Base-by-base conservation (phyloP, 2,113 vertebrate genomes). In the Semicossyphus pulcher region DNA sequence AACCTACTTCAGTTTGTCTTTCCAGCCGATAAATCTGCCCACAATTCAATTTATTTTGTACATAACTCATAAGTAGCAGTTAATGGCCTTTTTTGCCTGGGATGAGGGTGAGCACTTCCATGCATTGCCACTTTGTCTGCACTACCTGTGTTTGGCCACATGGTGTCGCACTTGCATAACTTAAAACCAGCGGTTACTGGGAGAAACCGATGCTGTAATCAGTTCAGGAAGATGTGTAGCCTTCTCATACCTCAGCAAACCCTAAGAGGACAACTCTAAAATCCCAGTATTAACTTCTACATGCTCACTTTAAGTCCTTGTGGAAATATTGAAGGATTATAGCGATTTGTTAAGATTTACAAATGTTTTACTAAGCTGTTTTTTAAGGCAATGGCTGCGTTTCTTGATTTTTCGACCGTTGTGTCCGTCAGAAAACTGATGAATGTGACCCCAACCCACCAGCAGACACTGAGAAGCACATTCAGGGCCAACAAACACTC, bases 401-500 rank as follows among this genome's bases (percentile, higher is more conserved):
- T 60, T 79, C 68, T 76, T 70, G 26, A 29, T 28, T 16, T 26
- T 26, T 21, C 28, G 51, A 37, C 8, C 49, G n/a, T 36, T 36
- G 11, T n/a, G 29, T 28, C 47, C 44, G 64, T 56, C 56, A 72
- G 47, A 41, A 56, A n/a, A 18, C 53, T 63, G 83, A 58, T 64
- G 70, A 63, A 67, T 57, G 20, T 80, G 87, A 76, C 81, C 85
- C 71, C 71, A 20, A 73, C 32, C 81, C 21, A 76, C 39, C 81
- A 28, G 72, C 84, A 76, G 78, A 90, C 67, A 53, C 70, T 32
- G 58, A 66, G 44, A 41, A 65, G 78, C 81, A 70, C 60, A 70
- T 84, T 59, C 60, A 72, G 71, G 68, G 68, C 84, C 77, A 80
- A 89, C 90, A 92, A 89, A 92, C 89, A 88, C 74, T 9, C 80